Evolutionary conservation across 2,888 invertebrate genomes (phyloP), one percentile per base, ranked within the genome.

Genomic region (Trachelus iudaicus): DNA sequence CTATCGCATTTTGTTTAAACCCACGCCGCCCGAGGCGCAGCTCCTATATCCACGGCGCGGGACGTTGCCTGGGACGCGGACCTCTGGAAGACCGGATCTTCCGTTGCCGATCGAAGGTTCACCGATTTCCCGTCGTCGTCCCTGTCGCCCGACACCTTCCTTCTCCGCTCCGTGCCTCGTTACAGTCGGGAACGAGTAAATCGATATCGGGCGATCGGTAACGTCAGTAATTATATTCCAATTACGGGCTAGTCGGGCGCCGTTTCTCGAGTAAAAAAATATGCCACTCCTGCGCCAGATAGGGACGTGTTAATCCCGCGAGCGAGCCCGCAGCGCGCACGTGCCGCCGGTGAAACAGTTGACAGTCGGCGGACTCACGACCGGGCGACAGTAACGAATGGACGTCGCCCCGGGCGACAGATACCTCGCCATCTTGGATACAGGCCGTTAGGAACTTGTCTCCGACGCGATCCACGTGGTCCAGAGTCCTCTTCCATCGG

Each of bases 141-240:
- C 40, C 40, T 40, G 23, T 40, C 40, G 23, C 23, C 15, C 56
- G 56, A 56, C 56, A 9, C 23, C 2, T 56, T 9, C 56, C 56
- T 56, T 1, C 56, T 23, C 9, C 23, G 2, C 23, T 56, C 56
- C 56, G 9, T 23, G 23, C 23, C 23, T 56, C 56, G 56, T 56
- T 56, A 56, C 56, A 23, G 56, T 23, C 56, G 23, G 0, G 56
- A 56, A 56, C 56, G 23, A 23, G 56, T 23, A 56, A 56, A 81
- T 81, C 81, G 80, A 81, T 85, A 81, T 81, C 77, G 80, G 77
- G 77, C 79, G 81, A 81, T 84, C 82, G 85, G 81, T 85, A 86
- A 86, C 86, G 85, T 84, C 81, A 78, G 74, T 84, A 82, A 86
- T 86, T 86, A 86, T 83, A 82, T 83, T 82, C 83, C 85, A 85